Base-by-base conservation (phyloP, 2,888 invertebrate genomes). In the Macrostomum cliftonense region DNA sequence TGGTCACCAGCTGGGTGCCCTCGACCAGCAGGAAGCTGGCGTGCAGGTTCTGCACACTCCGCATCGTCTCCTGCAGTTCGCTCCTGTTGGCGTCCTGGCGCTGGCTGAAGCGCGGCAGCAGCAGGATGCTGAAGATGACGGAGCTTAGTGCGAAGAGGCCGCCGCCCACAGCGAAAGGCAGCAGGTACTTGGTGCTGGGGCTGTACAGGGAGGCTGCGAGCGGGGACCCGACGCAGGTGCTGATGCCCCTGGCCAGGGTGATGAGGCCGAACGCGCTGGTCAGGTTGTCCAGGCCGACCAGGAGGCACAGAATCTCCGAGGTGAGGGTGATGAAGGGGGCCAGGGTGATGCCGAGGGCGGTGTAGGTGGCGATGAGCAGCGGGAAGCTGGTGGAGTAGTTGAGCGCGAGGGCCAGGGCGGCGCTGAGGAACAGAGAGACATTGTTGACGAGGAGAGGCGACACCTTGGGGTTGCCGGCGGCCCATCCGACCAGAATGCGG, bases 201-300 rank as follows among this genome's bases (percentile, higher is more conserved):
- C 28, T 28, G 28, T 28, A 28, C 28, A 28, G 28, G 28, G 28
- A 28, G 28, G 28, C 93, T 58, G 83, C 79, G 57, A 91, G 76
- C 40, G 89, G 87, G 50, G 81, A 77, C 46, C 77, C 77, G 42
- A 88, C 75, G 46, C 91, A 83, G 16, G 89, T 84, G 5, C 95
- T 88, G 39, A 83, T 81, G 45, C 95, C 97, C 64, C 95, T 80
- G 76, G 89, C 88, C 58, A 97, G 73, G 61, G 93, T 89, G 49
- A 97, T 76, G 54, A 95, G 76, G 12, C 95, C 95, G 72, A 95
- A 97, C 43, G 93, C 91, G 70, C 88, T 95, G 43, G 95, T 95
- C 58, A 97, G 74, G 68, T 84, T 84, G 66, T 93, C 91, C 65
- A 97, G 74, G 1, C 95, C 95, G 44, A 97, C 77, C 38, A 95